These are phyloP conservation scores for Chromoteleia sp. DNA, from an alignment of 2,888 invertebrate genomes.

Conservation along the genomic window DNA sequence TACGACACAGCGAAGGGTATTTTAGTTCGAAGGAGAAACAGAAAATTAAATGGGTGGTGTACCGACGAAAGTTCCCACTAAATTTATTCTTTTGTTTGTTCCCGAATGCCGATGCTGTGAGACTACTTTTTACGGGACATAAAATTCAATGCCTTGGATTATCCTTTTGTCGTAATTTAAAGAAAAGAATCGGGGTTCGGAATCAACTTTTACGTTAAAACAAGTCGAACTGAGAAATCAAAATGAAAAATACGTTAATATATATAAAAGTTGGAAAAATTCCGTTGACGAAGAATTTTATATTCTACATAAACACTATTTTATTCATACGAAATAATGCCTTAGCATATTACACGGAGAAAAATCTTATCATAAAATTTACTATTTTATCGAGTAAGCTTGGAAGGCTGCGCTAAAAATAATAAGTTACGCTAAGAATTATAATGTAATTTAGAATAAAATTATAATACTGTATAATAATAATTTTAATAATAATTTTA, in stretches of 20 bases:
- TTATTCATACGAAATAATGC: too few species aligned
- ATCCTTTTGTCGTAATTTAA: conserved; percentile 33
- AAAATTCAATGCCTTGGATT: conserved; percentile 38
- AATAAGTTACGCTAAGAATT: too few species aligned
- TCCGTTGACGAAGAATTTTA: too few species aligned
- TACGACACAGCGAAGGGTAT: conserved; percentile 27
- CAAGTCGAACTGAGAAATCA: neutral
- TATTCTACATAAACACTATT: too few species aligned
- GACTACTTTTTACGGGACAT: conserved; percentile 29
- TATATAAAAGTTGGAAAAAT: neutral
- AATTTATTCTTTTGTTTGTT: conserved; percentile 74
- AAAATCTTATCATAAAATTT: too few species aligned
- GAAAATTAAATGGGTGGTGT: conserved; percentile 71
- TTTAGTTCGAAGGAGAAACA: conserved; percentile 43
- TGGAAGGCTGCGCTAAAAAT: too few species aligned
- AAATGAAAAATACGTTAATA: neutral
- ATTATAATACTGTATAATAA: too few species aligned
- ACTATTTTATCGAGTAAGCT: too few species aligned
- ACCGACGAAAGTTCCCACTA: conserved; percentile 35
- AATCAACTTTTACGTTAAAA: neutral
- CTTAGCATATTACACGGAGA: too few species aligned
- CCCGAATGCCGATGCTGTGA: conserved; percentile 13
- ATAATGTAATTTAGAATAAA: too few species aligned
- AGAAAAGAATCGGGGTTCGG: neutral
- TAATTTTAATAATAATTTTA: too few species aligned